phyloP scores from a whole-genome alignment of 92 coral and sea anemone species.

The Hydrozoanthus gracilis region DNA sequence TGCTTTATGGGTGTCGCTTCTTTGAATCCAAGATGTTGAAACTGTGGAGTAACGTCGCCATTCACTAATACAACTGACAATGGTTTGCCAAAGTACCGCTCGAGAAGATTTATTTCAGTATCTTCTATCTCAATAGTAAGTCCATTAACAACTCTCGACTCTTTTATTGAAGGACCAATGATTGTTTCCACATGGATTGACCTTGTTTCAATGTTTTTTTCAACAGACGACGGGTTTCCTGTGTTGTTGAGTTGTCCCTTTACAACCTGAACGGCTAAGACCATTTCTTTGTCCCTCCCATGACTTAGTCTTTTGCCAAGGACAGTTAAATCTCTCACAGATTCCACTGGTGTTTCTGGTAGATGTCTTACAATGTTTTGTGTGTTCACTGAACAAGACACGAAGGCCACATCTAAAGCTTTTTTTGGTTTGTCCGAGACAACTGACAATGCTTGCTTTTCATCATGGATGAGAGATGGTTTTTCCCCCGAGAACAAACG shows the following conservation, averaged over 20 bases:
- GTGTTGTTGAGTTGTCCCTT: constrained; percentile 48
- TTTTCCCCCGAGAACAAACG: not conserved
- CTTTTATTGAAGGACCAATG: constrained; percentile 72
- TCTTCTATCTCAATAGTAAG: constrained; percentile 62
- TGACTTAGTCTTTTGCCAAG: constrained; percentile 76
- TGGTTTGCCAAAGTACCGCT: constrained; percentile 3
- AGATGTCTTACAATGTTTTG: not conserved
- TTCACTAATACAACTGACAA: constrained; percentile 69
- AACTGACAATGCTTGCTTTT: not conserved
- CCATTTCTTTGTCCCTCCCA: constrained; percentile 84
- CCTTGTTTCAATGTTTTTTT: constrained; percentile 57
- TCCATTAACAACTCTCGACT: constrained; percentile 75
- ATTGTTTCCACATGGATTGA: constrained; percentile 75
- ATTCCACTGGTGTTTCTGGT: not conserved
- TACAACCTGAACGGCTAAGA: constrained; percentile 74
- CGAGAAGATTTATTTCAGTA: constrained; percentile 9
- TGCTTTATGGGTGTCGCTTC: constrained; percentile 61
- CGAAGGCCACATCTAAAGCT: not conserved
- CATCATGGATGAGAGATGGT: not conserved
- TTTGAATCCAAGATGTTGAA: constrained; percentile 78
- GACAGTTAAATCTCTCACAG: constrained; percentile 28
- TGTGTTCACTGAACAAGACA: not conserved
- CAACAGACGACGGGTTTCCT: constrained; percentile 37
- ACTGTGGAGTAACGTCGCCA: constrained; percentile 83
- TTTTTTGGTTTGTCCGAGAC: not conserved